Base-by-base conservation (phyloP, 2,797 vertebrate genomes). In the Sarcophilus harrisii region DNA sequence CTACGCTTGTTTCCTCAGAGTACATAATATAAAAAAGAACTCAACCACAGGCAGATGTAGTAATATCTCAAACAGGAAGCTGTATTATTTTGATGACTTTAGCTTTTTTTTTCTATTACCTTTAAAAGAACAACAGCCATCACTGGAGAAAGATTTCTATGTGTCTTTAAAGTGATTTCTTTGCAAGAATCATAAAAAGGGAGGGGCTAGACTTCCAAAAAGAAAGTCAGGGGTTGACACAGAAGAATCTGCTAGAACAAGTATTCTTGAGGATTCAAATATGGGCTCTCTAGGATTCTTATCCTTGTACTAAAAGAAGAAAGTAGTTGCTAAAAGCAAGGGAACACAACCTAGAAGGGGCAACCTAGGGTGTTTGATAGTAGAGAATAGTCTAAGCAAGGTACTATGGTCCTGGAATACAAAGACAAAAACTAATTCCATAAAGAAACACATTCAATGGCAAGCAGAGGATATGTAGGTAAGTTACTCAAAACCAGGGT, bases 31-130 rank as follows among this genome's bases (percentile, higher is more conserved):
- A 1, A 92, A 92, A 96, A 96, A 92, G 95, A 14, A 95, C 45
- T 95, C 96, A 98, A 98, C 98, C 95, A 96, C 98, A 97, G 89
- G 66, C 94, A 93, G n/a, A 57, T 97, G 97, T 94, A 27, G 96
- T 93, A 98, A 58, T 1, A 30, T 97, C 97, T 94, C 97, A 98
- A 98, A 98, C 97, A 98, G 98, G 98, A 98, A 99, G 97, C 97
- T 49, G 57, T 66, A 92, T 95, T 98, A 90, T 98, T 98, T 98
- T 98, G 98, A 98, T 98, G 97, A 97, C 97, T 98, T 97, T 91
- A 97, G 96, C 94, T 91, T 97, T 98, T 98, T 62, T 45, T 91
- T 38, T 96, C 92, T 49, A 14, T 81, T 45, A 9, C 0, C n/a
- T 81, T 81, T 38, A 81, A 81, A 81, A 81, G 38, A 81, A 81